Evolutionary conservation across 2,113 vertebrate genomes (phyloP).

Genomic region (Plestiodon gilberti): DNA sequence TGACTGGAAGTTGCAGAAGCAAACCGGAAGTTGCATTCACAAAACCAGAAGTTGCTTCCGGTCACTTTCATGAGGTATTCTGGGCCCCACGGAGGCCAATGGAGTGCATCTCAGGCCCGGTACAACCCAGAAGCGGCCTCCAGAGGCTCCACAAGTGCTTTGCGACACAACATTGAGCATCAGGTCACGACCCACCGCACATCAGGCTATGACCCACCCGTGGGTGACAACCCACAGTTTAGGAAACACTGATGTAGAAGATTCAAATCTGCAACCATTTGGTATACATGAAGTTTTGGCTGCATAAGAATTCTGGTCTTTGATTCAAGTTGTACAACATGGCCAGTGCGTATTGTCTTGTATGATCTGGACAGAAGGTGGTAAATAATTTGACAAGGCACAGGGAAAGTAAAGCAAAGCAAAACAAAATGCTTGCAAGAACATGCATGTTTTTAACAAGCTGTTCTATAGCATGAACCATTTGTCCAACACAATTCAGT

Average conservation of each 20-base stretch:
- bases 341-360: constrained; percentile 24
- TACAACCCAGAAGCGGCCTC: too few relatives aligned
- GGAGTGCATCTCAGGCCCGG: too few relatives aligned
- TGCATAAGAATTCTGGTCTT: constrained; percentile 30
- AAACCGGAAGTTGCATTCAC: too few relatives aligned
- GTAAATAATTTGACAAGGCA: constrained; percentile 42
- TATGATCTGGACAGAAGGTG: not conserved
- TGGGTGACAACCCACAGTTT: too few relatives aligned
- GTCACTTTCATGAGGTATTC: too few relatives aligned
- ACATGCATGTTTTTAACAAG: constrained; percentile 11
- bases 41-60: too few relatives aligned
- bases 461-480: constrained; percentile 21
- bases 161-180: too few relatives aligned
- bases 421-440: constrained; percentile 14
- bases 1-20: too few relatives aligned
- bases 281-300: constrained; percentile 22
- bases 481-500: constrained; percentile 35
- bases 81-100: too few relatives aligned
- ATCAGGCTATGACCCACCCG: too few relatives aligned
- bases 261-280: constrained; percentile 27
- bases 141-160: too few relatives aligned
- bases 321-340: constrained; percentile 1
- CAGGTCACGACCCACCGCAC: too few relatives aligned
- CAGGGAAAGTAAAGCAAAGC: not conserved
- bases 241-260: constrained; percentile 38